A percentile compares a stretch with the other conserved stretches of the same genome.
Evolutionary conservation across 2,797 vertebrate species (phyloP).

Genomic region (Pteropus rufus): DNA sequence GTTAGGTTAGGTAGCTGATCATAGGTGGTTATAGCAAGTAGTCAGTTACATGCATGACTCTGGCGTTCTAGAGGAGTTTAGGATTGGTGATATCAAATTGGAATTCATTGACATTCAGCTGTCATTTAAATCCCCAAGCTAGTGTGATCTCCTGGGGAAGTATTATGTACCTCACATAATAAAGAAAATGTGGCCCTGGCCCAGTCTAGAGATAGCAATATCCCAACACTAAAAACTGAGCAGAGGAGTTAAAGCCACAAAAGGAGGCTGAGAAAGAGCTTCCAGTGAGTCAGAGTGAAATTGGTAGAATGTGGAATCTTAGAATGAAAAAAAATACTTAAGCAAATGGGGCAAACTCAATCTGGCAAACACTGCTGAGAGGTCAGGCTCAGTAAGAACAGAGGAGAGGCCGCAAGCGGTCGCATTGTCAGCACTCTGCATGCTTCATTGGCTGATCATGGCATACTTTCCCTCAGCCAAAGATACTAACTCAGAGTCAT

Average conservation of each 20-base stretch:
- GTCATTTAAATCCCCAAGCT: not conserved
- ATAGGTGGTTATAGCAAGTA: not conserved
- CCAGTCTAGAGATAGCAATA: not conserved
- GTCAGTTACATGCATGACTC: not conserved
- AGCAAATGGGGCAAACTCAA: no score
- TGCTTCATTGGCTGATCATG: rapidly evolving
- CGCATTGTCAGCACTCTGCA: rapidly evolving
- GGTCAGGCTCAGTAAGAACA: no score
- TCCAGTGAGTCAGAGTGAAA: not conserved
- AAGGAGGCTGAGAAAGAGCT: not conserved
- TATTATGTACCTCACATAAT: not conserved
- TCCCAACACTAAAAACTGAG: not conserved
- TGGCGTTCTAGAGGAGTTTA: not conserved
- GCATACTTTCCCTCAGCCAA: rapidly evolving
- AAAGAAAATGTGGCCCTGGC: not conserved
- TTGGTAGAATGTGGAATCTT: not conserved
- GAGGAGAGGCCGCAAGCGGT: not conserved
- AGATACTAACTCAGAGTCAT: not conserved
- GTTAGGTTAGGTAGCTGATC: rapidly evolving
- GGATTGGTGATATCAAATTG: not conserved
- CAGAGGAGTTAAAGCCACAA: not conserved
- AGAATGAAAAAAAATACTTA: not conserved
- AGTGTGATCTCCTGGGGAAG: not conserved
- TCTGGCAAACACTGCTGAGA: not conserved
- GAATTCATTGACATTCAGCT: no score